Evolutionary conservation across 92 coral and sea anemone species (phyloP).

Genomic region (Zoanthus sansibaricus): DNA sequence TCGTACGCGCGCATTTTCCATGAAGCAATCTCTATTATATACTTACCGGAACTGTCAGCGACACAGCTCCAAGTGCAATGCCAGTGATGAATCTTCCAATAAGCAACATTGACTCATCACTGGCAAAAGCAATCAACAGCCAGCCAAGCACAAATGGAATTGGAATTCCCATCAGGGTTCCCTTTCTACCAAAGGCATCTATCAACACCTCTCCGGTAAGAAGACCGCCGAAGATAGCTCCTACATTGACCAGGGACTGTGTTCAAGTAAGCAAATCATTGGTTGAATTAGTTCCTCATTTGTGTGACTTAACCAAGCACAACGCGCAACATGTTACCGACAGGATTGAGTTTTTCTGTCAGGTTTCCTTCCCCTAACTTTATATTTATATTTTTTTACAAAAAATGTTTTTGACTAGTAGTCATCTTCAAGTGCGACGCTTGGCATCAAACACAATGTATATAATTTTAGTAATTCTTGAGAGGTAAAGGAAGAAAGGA

Average conservation of each 20-base stretch:
- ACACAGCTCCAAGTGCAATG: constrained; percentile 74
- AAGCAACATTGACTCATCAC: constrained; percentile 65
- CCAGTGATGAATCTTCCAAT: constrained; percentile 84
- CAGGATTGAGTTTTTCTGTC: no score
- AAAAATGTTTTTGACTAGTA: no score
- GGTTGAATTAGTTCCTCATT: neutral
- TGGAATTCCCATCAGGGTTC: constrained; percentile 71
- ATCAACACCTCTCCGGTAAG: constrained; percentile 72
- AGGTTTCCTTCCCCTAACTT: no score
- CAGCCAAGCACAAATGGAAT: constrained; percentile 90
- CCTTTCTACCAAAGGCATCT: constrained; percentile 82
- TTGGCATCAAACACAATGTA: no score
- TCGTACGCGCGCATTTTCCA: no score
- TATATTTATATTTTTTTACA: no score
- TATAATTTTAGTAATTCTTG: neutral
- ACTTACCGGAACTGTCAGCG: constrained; percentile 92
- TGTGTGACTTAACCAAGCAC: no score
- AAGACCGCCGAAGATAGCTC: constrained; percentile 84
- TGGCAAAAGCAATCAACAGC: constrained; percentile 75
- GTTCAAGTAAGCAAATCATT: neutral
- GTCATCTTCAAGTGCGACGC: no score
- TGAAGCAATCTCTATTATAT: neutral
- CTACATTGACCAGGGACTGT: constrained; percentile 84
- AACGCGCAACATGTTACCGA: no score
- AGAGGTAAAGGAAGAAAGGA: neutral